These are phyloP conservation scores for Leucoraja erinaceus DNA, from an alignment of 2,113 vertebrate species.

Conservation along the genomic window DNA sequence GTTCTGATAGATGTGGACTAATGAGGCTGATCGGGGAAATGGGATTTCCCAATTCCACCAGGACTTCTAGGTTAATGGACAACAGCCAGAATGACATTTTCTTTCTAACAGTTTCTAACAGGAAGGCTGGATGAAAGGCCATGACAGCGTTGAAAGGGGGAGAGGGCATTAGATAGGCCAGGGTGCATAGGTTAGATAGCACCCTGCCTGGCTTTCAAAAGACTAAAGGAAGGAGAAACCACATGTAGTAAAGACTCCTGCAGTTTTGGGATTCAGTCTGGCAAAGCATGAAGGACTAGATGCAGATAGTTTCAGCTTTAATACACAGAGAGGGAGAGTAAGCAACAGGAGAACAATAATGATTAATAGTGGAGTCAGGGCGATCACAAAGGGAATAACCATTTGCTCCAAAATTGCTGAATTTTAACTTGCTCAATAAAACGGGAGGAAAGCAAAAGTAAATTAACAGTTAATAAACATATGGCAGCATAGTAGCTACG, in stretches of 20 bases:
- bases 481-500: too few relatives aligned
- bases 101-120: neutral
- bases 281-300: neutral
- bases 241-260: neutral
- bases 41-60: neutral
- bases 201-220: neutral
- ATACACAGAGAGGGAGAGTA: neutral
- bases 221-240: neutral
- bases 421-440: neutral
- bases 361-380: neutral
- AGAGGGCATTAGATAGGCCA: neutral
- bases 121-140: neutral
- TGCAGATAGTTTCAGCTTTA: neutral
- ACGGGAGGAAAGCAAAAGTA: neutral
- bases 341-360: neutral
- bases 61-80: conserved; percentile 7
- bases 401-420: neutral
- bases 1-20: conserved; percentile 30
- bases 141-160: neutral
- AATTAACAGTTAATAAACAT: neutral
- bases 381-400: neutral
- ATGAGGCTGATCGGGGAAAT: neutral
- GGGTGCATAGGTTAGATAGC: neutral
- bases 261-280: neutral
- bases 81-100: neutral